Conservation (phyloP, 23 tunicate species). For the Phallusia fumigata region DNA sequence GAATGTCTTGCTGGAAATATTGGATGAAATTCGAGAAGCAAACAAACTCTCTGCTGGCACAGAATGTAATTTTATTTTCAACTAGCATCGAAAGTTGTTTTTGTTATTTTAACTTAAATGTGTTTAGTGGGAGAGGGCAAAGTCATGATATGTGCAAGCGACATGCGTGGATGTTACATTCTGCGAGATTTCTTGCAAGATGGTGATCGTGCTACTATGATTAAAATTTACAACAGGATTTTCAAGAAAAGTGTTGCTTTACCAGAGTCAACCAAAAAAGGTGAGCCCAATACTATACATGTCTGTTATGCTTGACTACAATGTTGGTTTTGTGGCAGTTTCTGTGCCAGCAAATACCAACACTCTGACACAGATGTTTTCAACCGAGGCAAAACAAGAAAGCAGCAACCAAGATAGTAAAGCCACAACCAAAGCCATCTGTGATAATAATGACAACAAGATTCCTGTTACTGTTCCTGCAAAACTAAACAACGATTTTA, state of each 20-base stretch:
- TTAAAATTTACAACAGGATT: conserved; percentile 38
- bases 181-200: conserved; percentile 43
- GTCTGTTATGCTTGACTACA: no score
- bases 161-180: conserved; percentile 48
- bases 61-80: conserved; percentile 31
- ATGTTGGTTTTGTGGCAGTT: neutral
- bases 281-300: no score
- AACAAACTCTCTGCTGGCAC: conserved; percentile 52
- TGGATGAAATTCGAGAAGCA: conserved; percentile 72
- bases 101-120: neutral
- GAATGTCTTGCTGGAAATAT: conserved; percentile 41
- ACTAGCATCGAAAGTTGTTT: no score
- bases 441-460: neutral
- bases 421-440: neutral
- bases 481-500: no score
- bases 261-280: conserved; percentile 9
- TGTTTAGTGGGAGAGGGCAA: conserved; percentile 57
- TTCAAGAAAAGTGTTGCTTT: conserved; percentile 19
- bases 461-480: no score
- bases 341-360: neutral
- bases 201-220: conserved; percentile 50
- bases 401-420: neutral
- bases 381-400: neutral
- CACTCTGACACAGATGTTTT: neutral
- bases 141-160: conserved; percentile 67